Evolutionary conservation across 2,797 vertebrate species (phyloP), one percentile per base, ranked within the genome.

Genomic region (Alcedo atthis): DNA sequence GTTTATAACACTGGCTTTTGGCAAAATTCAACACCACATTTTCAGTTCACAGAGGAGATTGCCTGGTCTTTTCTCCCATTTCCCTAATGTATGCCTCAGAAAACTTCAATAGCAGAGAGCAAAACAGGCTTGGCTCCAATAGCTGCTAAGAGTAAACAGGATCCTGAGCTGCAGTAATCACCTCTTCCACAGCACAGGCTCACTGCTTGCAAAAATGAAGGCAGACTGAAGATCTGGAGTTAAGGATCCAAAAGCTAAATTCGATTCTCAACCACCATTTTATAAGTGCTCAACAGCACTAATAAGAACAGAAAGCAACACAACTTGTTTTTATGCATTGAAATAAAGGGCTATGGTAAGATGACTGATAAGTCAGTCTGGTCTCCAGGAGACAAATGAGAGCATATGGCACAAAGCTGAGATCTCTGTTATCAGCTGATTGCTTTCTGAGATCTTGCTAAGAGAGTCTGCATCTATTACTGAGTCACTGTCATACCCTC

Each of bases 231-330:
- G 80, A 54, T 91, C 82, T 43, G 43, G 40, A 92, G 79, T 77
- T 71, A 94, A 92, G 1, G 0, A 86, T 64, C 64, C 53, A 64
- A 59, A 92, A 85, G 26, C 49, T 92, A 80, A 90, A 84, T 82
- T 80, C 92, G 64, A 82, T 77, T 92, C 84, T 54, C 90, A 87
- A 28, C 81, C 75, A 90, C 92, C 89, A 82, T 92, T 88, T 61
- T 53, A 62, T 63, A 82, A 88, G 45, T 0, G 62, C 32, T 76
- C 53, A 55, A 49, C 28, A 63, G 35, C 24, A 64, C 40, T 55
- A 59, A 73, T 91, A 89, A 58, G 33, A 84, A 63, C 2, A 77
- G 69, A 51, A 87, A 76, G 57, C 1, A 85, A 63, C 20, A 69
- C 22, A 64, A 32, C 21, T 35, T 45, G 35, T 69, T 71, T 71